Percentiles rank a stretch among this genome's conserved stretches.
These are phyloP conservation scores for Agapostemon virescens DNA, from an alignment of 2,888 invertebrate genomes.

Conservation along the genomic window DNA sequence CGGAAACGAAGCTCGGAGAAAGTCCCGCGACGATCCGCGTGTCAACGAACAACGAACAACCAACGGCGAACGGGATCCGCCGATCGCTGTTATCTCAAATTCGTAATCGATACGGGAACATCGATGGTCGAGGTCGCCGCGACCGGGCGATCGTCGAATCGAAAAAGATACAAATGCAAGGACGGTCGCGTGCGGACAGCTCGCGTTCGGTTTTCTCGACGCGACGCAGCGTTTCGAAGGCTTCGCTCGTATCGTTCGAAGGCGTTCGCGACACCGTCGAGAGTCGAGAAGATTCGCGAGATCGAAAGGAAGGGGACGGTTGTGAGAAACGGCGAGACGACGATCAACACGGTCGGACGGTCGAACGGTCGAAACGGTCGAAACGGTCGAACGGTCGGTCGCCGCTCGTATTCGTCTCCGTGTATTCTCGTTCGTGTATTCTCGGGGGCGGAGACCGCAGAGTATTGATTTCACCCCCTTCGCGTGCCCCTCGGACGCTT, in stretches of 20 bases:
- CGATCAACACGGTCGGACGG: constrained; percentile 19
- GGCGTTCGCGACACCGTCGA: too few species aligned
- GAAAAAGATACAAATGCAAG: neutral
- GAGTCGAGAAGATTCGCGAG: too few species aligned
- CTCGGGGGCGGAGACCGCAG: constrained; percentile 79
- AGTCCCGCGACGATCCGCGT: neutral
- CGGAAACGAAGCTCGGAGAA: neutral
- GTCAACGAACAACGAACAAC: neutral
- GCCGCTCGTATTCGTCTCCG: constrained; percentile 71
- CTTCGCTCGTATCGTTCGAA: neutral
- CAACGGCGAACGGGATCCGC: too few species aligned
- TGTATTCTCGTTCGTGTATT: constrained; percentile 74
- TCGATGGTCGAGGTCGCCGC: neutral
- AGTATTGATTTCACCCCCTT: constrained; percentile 79
- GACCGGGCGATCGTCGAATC: neutral
- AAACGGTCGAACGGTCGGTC: constrained; percentile 44
- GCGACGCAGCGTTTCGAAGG: too few species aligned
- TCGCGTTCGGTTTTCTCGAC: too few species aligned
- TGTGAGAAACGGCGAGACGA: constrained; percentile 5
- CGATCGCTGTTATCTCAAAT: neutral
- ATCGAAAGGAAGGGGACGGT: constrained; percentile 22
- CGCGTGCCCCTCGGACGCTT: constrained; percentile 65
- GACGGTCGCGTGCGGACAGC: neutral
- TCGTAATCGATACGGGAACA: neutral
- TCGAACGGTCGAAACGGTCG: constrained; percentile 40